phyloP scores from a whole-genome alignment of 2,797 vertebrate genomes.

The Coracias cyanogaster region DNA sequence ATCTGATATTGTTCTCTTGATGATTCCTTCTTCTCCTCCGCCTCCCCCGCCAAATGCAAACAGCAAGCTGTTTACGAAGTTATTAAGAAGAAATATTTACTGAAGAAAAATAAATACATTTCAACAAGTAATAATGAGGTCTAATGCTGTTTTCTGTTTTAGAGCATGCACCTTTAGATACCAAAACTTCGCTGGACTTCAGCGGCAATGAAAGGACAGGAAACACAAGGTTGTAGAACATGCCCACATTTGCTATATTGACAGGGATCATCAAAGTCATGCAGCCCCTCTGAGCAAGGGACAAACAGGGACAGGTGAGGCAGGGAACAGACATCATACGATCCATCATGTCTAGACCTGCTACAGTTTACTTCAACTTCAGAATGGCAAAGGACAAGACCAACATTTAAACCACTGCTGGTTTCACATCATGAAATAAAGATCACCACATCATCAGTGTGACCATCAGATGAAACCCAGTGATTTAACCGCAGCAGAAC shows the following conservation, averaged over 20 bases:
- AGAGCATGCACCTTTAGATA: background rate
- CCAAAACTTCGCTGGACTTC: background rate
- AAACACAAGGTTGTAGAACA: background rate
- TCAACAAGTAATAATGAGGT: background rate
- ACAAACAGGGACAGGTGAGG: background rate
- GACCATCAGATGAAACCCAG: background rate
- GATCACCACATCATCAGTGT: background rate
- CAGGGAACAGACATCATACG: accelerated
- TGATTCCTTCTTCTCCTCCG: background rate
- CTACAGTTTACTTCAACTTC: background rate
- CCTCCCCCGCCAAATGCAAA: background rate
- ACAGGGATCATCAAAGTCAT: background rate
- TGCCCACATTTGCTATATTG: background rate
- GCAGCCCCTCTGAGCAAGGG: background rate
- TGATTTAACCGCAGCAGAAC: background rate
- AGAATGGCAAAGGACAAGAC: background rate
- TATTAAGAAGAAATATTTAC: constrained; percentile 25
- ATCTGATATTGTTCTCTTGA: background rate
- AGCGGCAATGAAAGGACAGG: background rate
- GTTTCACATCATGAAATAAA: background rate
- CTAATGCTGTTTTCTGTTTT: background rate
- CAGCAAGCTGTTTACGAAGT: background rate
- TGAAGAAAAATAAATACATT: background rate
- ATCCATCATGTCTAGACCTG: background rate
- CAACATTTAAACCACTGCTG: background rate